Evolutionary conservation across 2,888 invertebrate genomes (phyloP), one percentile per base, ranked within the genome.

Genomic region (Mythimna lalbum): DNA sequence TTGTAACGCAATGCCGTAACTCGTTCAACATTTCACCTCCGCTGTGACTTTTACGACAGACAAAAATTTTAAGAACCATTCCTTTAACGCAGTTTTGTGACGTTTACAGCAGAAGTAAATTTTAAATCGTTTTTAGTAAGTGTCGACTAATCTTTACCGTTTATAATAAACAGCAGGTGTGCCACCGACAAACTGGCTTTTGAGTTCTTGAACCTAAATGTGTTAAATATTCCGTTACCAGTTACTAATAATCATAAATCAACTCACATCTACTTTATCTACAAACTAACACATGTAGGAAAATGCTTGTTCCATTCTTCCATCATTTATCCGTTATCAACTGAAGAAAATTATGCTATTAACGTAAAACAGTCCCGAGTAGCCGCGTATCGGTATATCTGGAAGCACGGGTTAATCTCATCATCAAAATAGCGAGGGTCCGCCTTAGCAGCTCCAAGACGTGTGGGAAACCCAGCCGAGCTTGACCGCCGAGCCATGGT

Each of bases 401-500:
- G 76, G 82, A 80, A 79, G 64, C 49, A 66, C 74, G 73, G 69
- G 75, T 88, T 87, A 87, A 89, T 90, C 89, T 90, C 78, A 84
- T 88, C 87, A 88, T 88, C 87, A 78, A 81, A 82, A 76, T 57
- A 84, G 83, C 66, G 83, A 86, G 87, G 86, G 88, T 83, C 85
- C 81, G 82, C 74, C 76, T 78, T 78, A 84, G 82, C 72, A 79
- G 78, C 65, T 79, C 77, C 85, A 86, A 86, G 87, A 88, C 87
- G 89, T 89, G 90, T 91, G 92, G 89, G 91, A 92, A 92, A 89
- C 68, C 63, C 90, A 87, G 76, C 90, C 82, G 74, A 89, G 90
- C 93, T 88, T 88, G 90, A 93, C 95, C 87, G 74, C 52, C 82
- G 82, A 78, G 84, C 82, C 84, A 81, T 86, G 90, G 81, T 86